These are phyloP conservation scores for Strix uralensis DNA, from an alignment of 2,113 vertebrate species.

Conservation along the genomic window DNA sequence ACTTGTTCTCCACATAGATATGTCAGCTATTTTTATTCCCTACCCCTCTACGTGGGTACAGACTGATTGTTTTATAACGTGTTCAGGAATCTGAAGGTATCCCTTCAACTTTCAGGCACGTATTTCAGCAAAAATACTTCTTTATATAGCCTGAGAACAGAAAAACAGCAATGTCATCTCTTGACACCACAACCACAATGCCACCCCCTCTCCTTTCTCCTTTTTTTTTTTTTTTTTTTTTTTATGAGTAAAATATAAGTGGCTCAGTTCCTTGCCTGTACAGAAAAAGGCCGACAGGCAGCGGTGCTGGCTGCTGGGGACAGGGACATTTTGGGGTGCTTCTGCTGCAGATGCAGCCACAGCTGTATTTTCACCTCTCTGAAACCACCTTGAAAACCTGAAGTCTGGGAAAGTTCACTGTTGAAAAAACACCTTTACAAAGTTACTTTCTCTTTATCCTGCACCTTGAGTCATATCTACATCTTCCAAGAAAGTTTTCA, in stretches of 20 bases:
- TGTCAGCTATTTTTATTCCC: not conserved
- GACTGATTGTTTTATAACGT: accelerated
- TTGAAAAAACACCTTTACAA: not conserved
- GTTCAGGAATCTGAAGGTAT: not conserved
- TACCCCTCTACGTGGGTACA: accelerated
- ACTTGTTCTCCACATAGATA: not conserved
- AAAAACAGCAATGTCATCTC: not conserved
- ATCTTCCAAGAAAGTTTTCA: not conserved
- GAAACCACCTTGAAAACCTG: not conserved
- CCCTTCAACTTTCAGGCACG: not conserved
- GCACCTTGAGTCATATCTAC: no score
- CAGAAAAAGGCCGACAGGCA: not conserved
- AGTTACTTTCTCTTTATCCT: no score
- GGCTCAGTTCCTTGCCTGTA: not conserved
- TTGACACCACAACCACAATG: no score
- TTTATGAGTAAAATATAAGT: accelerated
- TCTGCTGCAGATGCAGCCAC: not conserved
- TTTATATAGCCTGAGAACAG: not conserved
- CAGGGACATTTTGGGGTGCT: not conserved
- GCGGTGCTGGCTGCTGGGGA: not conserved
- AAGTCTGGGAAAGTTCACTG: not conserved
- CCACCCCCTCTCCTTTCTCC: not conserved
- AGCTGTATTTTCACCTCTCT: not conserved
- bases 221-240: not conserved
- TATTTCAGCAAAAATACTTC: not conserved